These are phyloP conservation scores for Oscheius sp. DNA, from an alignment of 2,888 invertebrate species.

Conservation along the genomic window DNA sequence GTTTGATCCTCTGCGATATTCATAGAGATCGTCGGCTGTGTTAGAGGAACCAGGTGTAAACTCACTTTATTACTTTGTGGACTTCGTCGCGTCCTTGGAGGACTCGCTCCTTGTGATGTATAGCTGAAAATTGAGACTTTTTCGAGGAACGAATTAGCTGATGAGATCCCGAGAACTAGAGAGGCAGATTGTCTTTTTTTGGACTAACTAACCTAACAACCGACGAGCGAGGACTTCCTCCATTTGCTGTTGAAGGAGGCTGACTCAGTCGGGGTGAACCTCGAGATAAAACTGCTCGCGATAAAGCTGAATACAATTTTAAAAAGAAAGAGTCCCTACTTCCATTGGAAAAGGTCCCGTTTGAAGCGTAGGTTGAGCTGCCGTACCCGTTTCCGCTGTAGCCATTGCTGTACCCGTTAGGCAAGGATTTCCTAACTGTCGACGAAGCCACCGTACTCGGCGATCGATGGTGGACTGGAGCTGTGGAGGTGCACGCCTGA, in stretches of 20 bases:
- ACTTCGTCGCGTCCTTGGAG: conserved; percentile 48
- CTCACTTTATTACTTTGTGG: conserved; percentile 56
- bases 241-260: conserved; percentile 12
- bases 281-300: conserved; percentile 17
- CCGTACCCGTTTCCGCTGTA: conserved; percentile 30
- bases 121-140: conserved; percentile 43
- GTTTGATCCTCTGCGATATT: no score
- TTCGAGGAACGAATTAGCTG: not conserved
- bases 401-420: conserved; percentile 31
- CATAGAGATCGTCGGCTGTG: no score
- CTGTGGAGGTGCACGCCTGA: conserved; percentile 29
- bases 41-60: no score
- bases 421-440: conserved; percentile 29
- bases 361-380: conserved; percentile 4
- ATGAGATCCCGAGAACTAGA: not conserved
- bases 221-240: conserved; percentile 43
- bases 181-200: not conserved
- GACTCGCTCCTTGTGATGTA: conserved; percentile 50
- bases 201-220: conserved; percentile 37
- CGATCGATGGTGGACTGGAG: conserved; percentile 29
- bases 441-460: conserved; percentile 21
- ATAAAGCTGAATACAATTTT: not conserved
- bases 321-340: not conserved
- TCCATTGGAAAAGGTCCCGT: conserved; percentile 6
- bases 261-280: conserved; percentile 30